Conservation (phyloP, 2,888 invertebrate species). For the Agonopterix heracliana region DNA sequence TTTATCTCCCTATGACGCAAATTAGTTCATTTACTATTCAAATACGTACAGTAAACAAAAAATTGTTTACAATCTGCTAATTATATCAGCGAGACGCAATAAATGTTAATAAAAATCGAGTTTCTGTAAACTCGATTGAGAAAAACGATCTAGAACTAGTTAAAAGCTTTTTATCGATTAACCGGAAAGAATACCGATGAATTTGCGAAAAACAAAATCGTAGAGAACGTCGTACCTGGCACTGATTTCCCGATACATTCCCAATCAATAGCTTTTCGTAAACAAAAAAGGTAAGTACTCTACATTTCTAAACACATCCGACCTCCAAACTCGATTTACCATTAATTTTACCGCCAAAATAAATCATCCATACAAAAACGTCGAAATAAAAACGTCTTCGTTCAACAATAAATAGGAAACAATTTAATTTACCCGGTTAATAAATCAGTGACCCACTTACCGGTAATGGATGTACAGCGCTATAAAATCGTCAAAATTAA, state of each 20-base stretch:
- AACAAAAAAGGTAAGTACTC: slow-evolving; percentile 41
- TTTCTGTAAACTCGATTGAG: no score
- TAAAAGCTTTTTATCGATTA: no score
- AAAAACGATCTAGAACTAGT: no score
- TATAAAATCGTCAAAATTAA: background rate
- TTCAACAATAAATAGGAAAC: background rate
- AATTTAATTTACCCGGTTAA: background rate
- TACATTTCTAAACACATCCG: slow-evolving; percentile 32
- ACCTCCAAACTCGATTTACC: slow-evolving; percentile 36
- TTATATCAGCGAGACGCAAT: no score
- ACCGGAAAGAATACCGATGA: background rate
- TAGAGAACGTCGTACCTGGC: slow-evolving; percentile 31
- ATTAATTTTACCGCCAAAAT: slow-evolving; percentile 31
- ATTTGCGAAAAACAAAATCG: background rate
- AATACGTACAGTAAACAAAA: no score
- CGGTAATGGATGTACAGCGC: slow-evolving; percentile 5
- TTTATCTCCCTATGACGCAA: no score
- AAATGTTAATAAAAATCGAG: no score
- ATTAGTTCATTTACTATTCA: no score
- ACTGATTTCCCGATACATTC: slow-evolving; percentile 11
- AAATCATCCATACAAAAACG: slow-evolving; percentile 16
- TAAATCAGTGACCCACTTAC: slow-evolving; percentile 19
- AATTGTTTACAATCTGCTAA: no score
- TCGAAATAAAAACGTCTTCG: slow-evolving; percentile 18
- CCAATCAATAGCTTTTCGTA: slow-evolving; percentile 44